phyloP scores from a whole-genome alignment of 2,113 vertebrate species.

The Prionailurus bengalensis region DNA sequence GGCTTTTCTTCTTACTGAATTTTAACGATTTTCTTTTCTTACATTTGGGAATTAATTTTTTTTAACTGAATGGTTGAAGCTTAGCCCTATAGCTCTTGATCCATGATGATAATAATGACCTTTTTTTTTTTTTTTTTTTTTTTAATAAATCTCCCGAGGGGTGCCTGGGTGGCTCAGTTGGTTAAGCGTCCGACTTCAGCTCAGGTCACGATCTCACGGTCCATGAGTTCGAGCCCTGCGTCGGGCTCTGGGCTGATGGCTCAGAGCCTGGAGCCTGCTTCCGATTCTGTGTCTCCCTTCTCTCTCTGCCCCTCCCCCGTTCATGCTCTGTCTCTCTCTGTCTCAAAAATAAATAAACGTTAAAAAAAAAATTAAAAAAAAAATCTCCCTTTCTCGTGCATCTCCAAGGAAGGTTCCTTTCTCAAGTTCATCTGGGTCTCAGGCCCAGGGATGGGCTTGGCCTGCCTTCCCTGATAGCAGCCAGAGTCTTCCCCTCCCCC shows the following conservation, averaged over 20 bases:
- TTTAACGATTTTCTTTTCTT: slow-evolving; percentile 39
- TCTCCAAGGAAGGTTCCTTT: not conserved
- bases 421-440: not conserved
- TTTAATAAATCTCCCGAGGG: too few relatives aligned
- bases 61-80: not conserved
- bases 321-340: too few relatives aligned
- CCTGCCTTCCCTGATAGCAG: not conserved
- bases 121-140: not conserved
- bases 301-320: too few relatives aligned
- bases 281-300: too few relatives aligned
- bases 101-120: not conserved
- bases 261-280: too few relatives aligned
- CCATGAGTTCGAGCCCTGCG: too few relatives aligned
- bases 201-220: too few relatives aligned
- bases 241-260: too few relatives aligned
- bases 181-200: too few relatives aligned
- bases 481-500: not conserved
- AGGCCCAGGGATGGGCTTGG: not conserved
- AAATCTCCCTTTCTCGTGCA: not conserved
- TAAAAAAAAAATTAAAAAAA: too few relatives aligned
- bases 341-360: too few relatives aligned
- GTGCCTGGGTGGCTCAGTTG: too few relatives aligned
- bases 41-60: not conserved
- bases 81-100: not conserved
- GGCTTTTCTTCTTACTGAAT: not conserved